These are phyloP conservation scores for Ametastegia equiseti DNA, from an alignment of 2,888 invertebrate genomes.

Conservation along the genomic window DNA sequence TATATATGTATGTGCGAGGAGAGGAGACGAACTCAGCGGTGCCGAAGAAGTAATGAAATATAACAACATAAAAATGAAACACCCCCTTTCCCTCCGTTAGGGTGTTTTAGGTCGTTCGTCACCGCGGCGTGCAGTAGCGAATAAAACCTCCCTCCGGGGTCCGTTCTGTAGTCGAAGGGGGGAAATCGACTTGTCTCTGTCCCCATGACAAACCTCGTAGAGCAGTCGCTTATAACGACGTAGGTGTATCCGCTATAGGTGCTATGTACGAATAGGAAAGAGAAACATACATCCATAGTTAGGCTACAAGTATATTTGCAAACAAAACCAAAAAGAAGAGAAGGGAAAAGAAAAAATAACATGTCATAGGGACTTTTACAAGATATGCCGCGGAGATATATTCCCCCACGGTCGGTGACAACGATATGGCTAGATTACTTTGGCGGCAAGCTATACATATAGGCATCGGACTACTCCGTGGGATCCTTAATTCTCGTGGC, in stretches of 20 bases:
- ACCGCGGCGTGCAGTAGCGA: constrained; percentile 38
- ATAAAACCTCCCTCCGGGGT: constrained; percentile 49
- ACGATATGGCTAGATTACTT: neutral
- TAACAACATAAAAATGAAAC: constrained; percentile 68
- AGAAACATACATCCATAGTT: too few species aligned
- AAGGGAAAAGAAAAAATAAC: too few species aligned
- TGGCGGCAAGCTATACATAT: neutral
- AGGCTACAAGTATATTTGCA: neutral
- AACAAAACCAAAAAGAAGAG: neutral
- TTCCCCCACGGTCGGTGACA: neutral
- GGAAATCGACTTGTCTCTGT: constrained; percentile 2
- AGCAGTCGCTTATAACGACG: constrained; percentile 63
- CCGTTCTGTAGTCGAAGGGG: neutral
- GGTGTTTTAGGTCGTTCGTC: constrained; percentile 37
- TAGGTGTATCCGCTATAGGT: constrained; percentile 59
- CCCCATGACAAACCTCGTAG: constrained; percentile 26
- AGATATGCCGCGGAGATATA: too few species aligned
- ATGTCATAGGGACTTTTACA: too few species aligned
- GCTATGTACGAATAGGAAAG: neutral
- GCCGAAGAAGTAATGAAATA: constrained; percentile 61
- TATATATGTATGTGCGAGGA: neutral
- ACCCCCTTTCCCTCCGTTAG: constrained; percentile 49
- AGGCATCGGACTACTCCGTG: constrained; percentile 11
- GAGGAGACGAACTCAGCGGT: constrained; percentile 34
- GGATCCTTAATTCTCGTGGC: constrained; percentile 20